Evolutionary conservation across 2,797 vertebrate species (phyloP).

Genomic region (Ctenopoma multispine): DNA sequence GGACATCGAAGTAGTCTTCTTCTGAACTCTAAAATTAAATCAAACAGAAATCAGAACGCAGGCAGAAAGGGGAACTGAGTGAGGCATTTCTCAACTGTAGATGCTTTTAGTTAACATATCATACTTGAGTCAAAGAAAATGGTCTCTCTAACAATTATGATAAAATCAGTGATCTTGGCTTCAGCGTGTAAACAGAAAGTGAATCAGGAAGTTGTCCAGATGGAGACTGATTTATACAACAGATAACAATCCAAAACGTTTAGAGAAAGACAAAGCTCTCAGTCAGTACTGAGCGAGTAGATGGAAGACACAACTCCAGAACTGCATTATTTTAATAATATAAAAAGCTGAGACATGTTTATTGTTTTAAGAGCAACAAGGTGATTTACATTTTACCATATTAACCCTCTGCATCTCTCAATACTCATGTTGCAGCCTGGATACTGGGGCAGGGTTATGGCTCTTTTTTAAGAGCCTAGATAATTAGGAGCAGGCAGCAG

Average conservation of each 20-base stretch:
- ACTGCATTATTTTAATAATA: neutral
- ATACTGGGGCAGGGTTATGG: constrained; percentile 26
- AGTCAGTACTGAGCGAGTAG: neutral
- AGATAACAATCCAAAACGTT: constrained; percentile 54
- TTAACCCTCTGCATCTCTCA: constrained; percentile 48
- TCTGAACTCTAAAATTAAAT: constrained; percentile 87
- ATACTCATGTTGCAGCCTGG: constrained; percentile 30
- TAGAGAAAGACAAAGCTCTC: constrained; percentile 22
- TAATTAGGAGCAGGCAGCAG: constrained; percentile 48
- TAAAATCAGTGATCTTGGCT: constrained; percentile 66
- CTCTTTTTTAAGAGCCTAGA: constrained; percentile 49
- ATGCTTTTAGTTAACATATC: constrained; percentile 45
- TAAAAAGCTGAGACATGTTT: neutral
- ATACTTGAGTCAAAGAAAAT: constrained; percentile 52
- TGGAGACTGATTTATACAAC: constrained; percentile 50
- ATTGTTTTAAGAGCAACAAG: neutral
- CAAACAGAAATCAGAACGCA: constrained; percentile 19
- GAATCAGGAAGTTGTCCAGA: constrained; percentile 53
- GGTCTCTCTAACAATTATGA: constrained; percentile 52
- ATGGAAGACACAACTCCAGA: neutral
- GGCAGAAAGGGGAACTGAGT: neutral
- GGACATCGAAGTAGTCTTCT: constrained; percentile 96
- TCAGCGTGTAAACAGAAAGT: constrained; percentile 62
- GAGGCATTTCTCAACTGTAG: neutral
- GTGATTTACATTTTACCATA: constrained; percentile 12